Base-by-base conservation (phyloP, 2,797 vertebrate genomes). In the Chrysocyon brachyurus region DNA sequence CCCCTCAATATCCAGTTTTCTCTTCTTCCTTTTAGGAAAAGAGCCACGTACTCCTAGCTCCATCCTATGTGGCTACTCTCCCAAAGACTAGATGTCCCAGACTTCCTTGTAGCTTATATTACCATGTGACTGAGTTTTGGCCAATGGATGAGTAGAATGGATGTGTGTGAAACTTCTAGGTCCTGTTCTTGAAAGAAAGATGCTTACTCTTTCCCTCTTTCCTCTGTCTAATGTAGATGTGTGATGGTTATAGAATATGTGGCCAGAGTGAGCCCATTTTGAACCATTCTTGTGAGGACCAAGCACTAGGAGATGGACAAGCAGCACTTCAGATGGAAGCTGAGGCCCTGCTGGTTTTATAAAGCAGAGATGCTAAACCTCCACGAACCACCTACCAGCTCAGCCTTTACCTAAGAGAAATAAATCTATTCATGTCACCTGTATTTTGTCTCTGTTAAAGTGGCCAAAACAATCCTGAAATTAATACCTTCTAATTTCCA, bases 401-500 rank as follows among this genome's bases (percentile, higher is more conserved):
- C 54, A 83, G 12, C 89, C 17, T 66, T 87, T 21, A 66, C 59
- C 4, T 63, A 33, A 92, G 40, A 89, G 59, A 88, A 87, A 72
- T 16, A 84, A 73, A 75, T 73, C 49, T n/a, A 68, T 68, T 88
- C 36, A 87, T 78, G 46, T 19, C 12, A 49, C 46, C 16, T 91
- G 82, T 63, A 77, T 28, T 70, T 94, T 61, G 36, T 56, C 82
- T 87, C 49, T 95, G 15, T 66, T 83, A 87, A 89, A 77, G 49
- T 36, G 54, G 40, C 17, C 12, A 28, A 61, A 86, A 73, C 17
- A 63, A 36, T 72, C 24, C n/a, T 54, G 21, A 91, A 75, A 91
- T 70, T 77, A 59, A 87, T 57, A 49, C 22, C 2, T 70, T 46
- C 12, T 77, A 81, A 93, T 1, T 77, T 12, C 3, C 22, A 78